phyloP scores from a whole-genome alignment of 2,888 invertebrate genomes.

The Augiades crinisus region DNA sequence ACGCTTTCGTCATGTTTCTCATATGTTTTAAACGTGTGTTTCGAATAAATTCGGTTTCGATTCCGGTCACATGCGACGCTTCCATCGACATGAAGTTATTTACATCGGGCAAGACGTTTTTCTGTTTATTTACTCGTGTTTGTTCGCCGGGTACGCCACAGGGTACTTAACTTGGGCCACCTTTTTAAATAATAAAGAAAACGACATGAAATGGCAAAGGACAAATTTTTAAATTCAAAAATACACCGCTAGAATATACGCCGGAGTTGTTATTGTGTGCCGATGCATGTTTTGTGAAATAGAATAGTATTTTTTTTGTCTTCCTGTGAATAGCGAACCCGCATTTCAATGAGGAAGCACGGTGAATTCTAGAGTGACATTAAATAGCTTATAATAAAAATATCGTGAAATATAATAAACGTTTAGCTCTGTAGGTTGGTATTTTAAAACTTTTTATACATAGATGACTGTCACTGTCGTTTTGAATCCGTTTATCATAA shows the following conservation, averaged over 20 bases:
- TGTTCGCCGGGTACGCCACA: neutral
- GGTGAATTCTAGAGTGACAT: neutral
- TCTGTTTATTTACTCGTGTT: neutral
- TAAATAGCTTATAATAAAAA: neutral
- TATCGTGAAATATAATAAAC: too few species aligned
- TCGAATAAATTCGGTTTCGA: neutral
- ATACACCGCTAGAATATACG: too few species aligned
- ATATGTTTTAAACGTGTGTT: neutral
- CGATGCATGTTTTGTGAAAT: constrained; percentile 12
- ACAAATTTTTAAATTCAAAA: neutral
- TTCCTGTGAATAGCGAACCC: neutral
- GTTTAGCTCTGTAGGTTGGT: too few species aligned
- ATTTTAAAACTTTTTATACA: too few species aligned
- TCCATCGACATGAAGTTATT: too few species aligned
- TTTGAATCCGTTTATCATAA: too few species aligned
- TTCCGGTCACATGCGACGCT: neutral
- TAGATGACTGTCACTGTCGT: too few species aligned
- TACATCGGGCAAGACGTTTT: neutral
- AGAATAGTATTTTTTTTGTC: constrained; percentile 3
- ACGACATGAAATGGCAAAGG: neutral
- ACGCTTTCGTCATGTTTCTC: constrained; percentile 28
- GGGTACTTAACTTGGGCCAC: constrained; percentile 1
- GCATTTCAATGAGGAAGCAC: constrained; percentile 5
- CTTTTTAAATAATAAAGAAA: neutral
- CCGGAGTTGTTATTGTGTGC: constrained; percentile 5